Conservation (phyloP, 2,113 vertebrate genomes). For the Peromyscus polionotus region DNA sequence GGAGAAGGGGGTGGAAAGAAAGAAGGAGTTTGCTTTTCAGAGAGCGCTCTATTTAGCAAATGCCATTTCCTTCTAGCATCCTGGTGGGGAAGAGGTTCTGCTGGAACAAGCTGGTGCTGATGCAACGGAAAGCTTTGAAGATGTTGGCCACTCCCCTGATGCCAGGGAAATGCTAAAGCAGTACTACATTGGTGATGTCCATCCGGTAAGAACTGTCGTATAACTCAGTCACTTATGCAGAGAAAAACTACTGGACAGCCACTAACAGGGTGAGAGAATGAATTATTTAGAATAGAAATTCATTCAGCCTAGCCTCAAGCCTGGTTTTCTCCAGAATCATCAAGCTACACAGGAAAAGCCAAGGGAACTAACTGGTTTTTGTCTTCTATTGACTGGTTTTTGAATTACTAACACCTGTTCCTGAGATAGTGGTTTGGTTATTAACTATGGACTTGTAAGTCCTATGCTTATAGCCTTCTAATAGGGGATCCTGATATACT, state of each 20-base stretch:
- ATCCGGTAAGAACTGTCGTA: conserved; percentile 89
- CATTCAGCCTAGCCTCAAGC: neutral
- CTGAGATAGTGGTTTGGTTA: conserved; percentile 27
- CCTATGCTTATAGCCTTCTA: neutral
- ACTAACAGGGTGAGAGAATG: no score
- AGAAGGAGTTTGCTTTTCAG: neutral
- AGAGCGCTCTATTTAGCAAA: conserved; percentile 53
- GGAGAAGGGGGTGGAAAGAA: conserved; percentile 78
- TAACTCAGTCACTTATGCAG: neutral
- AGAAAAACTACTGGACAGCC: neutral
- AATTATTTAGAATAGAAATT: neutral
- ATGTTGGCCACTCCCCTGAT: conserved; percentile 96
- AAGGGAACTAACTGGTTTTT: conserved; percentile 54
- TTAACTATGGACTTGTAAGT: conserved; percentile 33
- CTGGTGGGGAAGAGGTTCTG: conserved; percentile 96
- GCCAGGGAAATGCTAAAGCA: conserved; percentile 97
- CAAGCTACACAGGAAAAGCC: neutral
- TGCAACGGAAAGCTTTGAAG: conserved; percentile 97
- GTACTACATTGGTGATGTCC: conserved; percentile 94
- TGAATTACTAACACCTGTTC: conserved; percentile 16
- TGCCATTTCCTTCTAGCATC: conserved; percentile 90
- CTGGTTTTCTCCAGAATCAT: neutral
- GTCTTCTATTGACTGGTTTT: conserved; percentile 30
- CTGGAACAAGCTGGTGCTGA: conserved; percentile 95
- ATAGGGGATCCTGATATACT: neutral